A percentile compares a stretch with the other conserved stretches of the same genome.
Conservation (phyloP, 2,888 invertebrate species). For the Pimpla rufipes region DNA sequence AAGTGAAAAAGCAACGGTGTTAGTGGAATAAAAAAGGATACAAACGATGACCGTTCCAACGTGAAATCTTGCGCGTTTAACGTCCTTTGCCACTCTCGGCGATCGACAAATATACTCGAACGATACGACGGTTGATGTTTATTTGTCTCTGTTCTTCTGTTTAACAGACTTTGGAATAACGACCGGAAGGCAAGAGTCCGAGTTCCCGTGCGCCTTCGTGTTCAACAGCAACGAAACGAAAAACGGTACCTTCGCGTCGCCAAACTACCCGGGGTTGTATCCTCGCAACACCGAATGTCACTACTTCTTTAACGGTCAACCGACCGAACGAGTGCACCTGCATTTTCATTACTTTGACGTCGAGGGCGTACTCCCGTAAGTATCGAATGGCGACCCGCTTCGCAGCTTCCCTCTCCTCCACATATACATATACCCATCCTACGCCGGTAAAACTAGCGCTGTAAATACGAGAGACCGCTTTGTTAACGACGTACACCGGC, state of each 20-base stretch:
- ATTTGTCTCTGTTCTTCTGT: constrained; percentile 71
- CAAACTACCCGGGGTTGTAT: constrained; percentile 96
- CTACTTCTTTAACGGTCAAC: constrained; percentile 94
- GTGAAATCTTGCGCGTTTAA: neutral
- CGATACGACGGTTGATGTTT: neutral
- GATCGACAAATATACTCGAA: neutral
- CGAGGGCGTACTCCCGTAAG: constrained; percentile 97
- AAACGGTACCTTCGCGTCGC: constrained; percentile 94
- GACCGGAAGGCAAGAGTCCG: constrained; percentile 91
- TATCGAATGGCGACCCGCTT: constrained; percentile 73
- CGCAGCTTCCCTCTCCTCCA: neutral
- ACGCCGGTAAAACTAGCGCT: constrained; percentile 4
- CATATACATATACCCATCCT: constrained; percentile 3
- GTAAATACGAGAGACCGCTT: neutral
- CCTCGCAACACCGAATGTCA: constrained; percentile 96
- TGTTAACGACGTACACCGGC: constrained; percentile 1
- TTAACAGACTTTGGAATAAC: constrained; percentile 94
- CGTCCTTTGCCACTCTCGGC: neutral
- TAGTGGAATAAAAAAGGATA: too few relatives aligned
- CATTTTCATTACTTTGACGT: constrained; percentile 97
- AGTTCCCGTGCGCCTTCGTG: constrained; percentile 94
- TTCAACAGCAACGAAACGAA: constrained; percentile 93
- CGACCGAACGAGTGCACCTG: constrained; percentile 92
- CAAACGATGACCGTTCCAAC: neutral
- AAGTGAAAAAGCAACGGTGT: neutral